These are phyloP conservation scores for Liasis olivaceus DNA, from an alignment of 2,797 vertebrate species.

Conservation along the genomic window DNA sequence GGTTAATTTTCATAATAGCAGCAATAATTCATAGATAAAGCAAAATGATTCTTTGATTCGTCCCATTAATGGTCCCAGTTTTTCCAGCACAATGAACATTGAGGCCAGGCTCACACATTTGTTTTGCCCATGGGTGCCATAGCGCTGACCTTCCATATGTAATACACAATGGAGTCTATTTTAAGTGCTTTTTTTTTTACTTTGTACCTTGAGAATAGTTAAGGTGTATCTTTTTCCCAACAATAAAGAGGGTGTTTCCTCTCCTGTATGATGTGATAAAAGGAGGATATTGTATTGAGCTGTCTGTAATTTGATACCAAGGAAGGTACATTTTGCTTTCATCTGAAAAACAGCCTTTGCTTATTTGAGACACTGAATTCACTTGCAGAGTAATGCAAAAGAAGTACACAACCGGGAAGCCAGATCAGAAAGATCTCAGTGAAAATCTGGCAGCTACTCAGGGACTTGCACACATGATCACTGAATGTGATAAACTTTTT, in stretches of 20 bases:
- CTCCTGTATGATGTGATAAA: constrained; percentile 39
- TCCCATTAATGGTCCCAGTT: neutral
- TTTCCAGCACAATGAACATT: neutral
- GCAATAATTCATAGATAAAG: neutral
- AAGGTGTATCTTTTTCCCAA: constrained; percentile 45
- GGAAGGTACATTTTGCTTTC: constrained; percentile 46
- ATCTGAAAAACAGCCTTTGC: constrained; percentile 44
- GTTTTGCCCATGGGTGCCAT: neutral
- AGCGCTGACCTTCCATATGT: neutral
- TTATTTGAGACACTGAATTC: constrained; percentile 61
- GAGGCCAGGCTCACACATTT: neutral
- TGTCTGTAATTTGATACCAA: constrained; percentile 45
- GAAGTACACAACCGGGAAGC: constrained; percentile 94
- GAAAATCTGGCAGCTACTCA: constrained; percentile 97
- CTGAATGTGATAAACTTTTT: constrained; percentile 93
- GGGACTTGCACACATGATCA: constrained; percentile 97
- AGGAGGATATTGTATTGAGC: constrained; percentile 18
- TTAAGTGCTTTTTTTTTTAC: constrained; percentile 29
- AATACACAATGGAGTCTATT: neutral
- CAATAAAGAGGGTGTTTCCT: constrained; percentile 6
- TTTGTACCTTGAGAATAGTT: constrained; percentile 31
- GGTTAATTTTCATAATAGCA: neutral
- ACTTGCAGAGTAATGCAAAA: constrained; percentile 92
- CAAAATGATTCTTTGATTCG: neutral
- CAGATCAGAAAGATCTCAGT: constrained; percentile 97